Evolutionary conservation across 1,140 invertebrate species (phyloP), one percentile per base, ranked within the genome.

Genomic region (Amphibalanus amphitrite): DNA sequence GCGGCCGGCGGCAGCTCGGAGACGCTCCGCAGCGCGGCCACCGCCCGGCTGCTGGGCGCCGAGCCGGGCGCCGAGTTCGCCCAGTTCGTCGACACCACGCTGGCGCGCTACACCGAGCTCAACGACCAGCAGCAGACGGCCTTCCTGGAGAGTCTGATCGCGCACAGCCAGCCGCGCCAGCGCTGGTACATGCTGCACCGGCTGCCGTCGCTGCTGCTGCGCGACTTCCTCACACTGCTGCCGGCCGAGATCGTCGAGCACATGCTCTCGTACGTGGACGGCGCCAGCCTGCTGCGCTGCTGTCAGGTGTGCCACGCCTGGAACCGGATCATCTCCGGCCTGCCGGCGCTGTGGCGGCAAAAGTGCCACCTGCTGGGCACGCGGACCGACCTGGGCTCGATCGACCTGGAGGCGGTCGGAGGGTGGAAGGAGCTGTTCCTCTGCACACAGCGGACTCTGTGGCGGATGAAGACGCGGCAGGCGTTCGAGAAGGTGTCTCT

Each of bases 161-260:
- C 29, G 1, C 28, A 26, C 26, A 70, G 47, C 26, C 59, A 26
- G 0, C 69, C 69, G 13, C 47, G 72, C 8, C 67, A 72, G 38
- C 71, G 71, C 64, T 72, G 71, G 71, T 67, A 47, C 64, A 30
- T 69, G n/a, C 71, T 70, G 29, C 47, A 38, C 15, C 67, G 38
- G 29, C 71, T 72, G 20, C 67, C 71, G 29, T 59, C 69, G 38
- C 69, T 69, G 26, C 69, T 72, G 13, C 38, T 64, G 29, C 47
- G 71, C 29, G 71, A 72, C 26, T 70, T 72, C 25, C 47, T 72
- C 59, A 29, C 30, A 4, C 59, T 33, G 47, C 71, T 72, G 10
- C 71, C 71, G 3, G 8, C 71, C 6, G 71, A 72, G 40, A 71
- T 72, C 59, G 71, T 71, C 10, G 69, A 38, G 23, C 28, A 68